Conservation (phyloP, 2,797 vertebrate genomes). For the Pipistrellus pygmaeus region DNA sequence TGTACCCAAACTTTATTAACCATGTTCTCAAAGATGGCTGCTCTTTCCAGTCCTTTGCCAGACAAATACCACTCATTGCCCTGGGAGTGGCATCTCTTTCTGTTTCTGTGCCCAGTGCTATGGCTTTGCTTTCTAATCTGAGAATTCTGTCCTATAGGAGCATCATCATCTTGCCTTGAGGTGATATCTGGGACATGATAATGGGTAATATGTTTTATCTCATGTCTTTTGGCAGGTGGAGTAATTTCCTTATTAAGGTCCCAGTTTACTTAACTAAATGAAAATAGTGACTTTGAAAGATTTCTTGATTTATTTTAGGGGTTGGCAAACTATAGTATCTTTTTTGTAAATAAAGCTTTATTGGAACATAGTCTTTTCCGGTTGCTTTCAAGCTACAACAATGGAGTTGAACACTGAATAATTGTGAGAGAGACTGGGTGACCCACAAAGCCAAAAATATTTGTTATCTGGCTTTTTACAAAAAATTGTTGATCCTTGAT, state of each 20-base stretch:
- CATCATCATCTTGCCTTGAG: neutral
- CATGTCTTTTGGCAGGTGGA: neutral
- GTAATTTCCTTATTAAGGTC: neutral
- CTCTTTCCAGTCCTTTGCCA: neutral
- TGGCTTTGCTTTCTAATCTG: neutral
- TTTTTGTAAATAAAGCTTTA: conserved; percentile 44
- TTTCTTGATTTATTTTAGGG: conserved; percentile 52
- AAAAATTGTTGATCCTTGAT: neutral
- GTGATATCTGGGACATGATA: neutral
- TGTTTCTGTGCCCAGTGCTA: neutral
- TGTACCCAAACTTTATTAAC: neutral
- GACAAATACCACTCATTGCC: neutral
- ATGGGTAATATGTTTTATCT: conserved; percentile 9
- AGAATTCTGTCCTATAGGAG: neutral
- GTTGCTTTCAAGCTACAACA: neutral
- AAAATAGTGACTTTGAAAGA: conserved; percentile 52
- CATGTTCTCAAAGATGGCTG: neutral
- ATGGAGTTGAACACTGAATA: neutral
- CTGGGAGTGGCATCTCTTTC: neutral
- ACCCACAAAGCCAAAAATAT: neutral
- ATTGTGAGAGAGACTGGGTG: neutral
- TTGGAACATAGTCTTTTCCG: neutral
- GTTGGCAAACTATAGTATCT: neutral
- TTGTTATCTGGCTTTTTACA: neutral
- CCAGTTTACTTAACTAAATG: neutral